Conservation (phyloP, 2,113 vertebrate species). For the Cololabis saira region DNA sequence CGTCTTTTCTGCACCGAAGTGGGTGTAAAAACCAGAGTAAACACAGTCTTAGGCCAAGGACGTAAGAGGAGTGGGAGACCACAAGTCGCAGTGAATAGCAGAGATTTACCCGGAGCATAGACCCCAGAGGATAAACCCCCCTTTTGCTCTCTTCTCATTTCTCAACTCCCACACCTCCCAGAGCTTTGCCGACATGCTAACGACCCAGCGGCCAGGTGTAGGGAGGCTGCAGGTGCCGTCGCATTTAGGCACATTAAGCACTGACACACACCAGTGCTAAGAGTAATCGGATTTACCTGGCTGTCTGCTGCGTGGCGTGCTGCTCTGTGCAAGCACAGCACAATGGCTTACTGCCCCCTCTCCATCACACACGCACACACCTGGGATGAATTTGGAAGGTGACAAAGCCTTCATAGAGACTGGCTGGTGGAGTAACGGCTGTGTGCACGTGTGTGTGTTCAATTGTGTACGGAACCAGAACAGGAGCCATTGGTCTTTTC, state of each 20-base stretch:
- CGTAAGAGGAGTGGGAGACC: slow-evolving; percentile 58
- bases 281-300: slow-evolving; percentile 82
- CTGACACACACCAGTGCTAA: slow-evolving; percentile 77
- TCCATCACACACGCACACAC: slow-evolving; percentile 77
- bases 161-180: slow-evolving; percentile 59
- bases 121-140: slow-evolving; percentile 60
- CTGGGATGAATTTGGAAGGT: slow-evolving; percentile 80
- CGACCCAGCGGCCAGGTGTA: slow-evolving; percentile 79
- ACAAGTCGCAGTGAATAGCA: slow-evolving; percentile 61
- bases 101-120: slow-evolving; percentile 62
- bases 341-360: slow-evolving; percentile 69
- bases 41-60: slow-evolving; percentile 62
- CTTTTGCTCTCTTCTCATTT: slow-evolving; percentile 32
- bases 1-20: slow-evolving; percentile 67
- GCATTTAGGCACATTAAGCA: slow-evolving; percentile 83
- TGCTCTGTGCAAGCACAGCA: slow-evolving; percentile 70
- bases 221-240: slow-evolving; percentile 80
- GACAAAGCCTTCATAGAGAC: slow-evolving; percentile 70
- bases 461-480: slow-evolving; percentile 50
- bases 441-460: slow-evolving; percentile 15
- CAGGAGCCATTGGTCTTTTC: slow-evolving; percentile 63
- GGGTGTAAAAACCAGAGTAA: slow-evolving; percentile 75
- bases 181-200: slow-evolving; percentile 45
- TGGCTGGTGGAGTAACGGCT: slow-evolving; percentile 31
- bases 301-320: slow-evolving; percentile 57